Conservation (phyloP, 1,140 invertebrate genomes). For the Laodelphax striatellus region DNA sequence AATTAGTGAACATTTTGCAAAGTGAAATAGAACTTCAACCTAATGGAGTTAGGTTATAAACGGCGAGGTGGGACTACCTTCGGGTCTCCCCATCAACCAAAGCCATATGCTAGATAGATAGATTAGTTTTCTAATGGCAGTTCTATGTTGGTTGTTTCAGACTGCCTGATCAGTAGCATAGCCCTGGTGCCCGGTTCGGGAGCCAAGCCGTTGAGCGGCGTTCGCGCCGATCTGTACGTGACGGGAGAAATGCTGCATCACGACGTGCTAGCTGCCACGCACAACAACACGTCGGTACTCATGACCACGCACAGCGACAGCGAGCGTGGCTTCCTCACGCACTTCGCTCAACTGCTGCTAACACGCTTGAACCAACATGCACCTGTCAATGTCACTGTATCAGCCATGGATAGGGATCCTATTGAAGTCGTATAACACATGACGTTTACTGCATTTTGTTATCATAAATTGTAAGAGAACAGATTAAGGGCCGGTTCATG, state of each 20-base stretch:
- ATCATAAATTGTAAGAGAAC: too few species aligned
- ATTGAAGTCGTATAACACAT: too few species aligned
- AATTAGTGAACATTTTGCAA: too few species aligned
- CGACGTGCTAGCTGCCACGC: slow-evolving; percentile 77
- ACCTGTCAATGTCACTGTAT: too few species aligned
- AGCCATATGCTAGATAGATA: background rate
- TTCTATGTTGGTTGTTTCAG: slow-evolving; percentile 11
- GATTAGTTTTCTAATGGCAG: slow-evolving; percentile 3
- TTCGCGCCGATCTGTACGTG: slow-evolving; percentile 67
- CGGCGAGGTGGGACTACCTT: too few species aligned
- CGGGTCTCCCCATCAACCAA: too few species aligned
- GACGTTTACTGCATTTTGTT: too few species aligned
- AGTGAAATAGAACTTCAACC: too few species aligned
- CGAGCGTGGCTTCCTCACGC: slow-evolving; percentile 73
- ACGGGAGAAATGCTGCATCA: slow-evolving; percentile 96
- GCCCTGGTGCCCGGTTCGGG: slow-evolving; percentile 89
- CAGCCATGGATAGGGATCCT: too few species aligned
- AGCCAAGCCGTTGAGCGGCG: slow-evolving; percentile 53
- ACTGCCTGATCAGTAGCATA: slow-evolving; percentile 38
- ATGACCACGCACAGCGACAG: slow-evolving; percentile 92
- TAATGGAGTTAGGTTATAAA: too few species aligned
- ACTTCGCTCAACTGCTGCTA: slow-evolving; percentile 41
- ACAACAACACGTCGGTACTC: slow-evolving; percentile 66
- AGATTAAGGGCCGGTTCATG: too few species aligned
- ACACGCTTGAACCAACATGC: too few species aligned